phyloP scores from a whole-genome alignment of 2,113 vertebrate species.

The Prolemur simus region DNA sequence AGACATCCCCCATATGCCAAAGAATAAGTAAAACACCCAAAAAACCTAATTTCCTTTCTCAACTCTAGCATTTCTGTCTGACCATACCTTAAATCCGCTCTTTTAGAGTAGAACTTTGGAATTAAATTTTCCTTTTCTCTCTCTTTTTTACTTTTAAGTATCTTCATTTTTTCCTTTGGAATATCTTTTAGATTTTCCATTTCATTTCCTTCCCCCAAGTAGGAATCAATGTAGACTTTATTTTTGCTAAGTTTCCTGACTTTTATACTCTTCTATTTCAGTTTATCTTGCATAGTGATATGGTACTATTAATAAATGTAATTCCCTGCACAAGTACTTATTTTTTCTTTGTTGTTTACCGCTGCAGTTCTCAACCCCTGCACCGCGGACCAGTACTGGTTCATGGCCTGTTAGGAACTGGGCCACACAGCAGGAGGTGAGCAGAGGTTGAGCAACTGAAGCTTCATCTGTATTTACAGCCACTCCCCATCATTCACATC shows the following conservation, averaged over 20 bases:
- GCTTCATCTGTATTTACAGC: too few relatives aligned
- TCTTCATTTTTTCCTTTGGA: background rate
- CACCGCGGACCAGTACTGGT: too few relatives aligned
- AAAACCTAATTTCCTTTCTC: background rate
- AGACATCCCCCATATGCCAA: background rate
- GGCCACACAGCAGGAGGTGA: too few relatives aligned
- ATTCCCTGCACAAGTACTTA: background rate
- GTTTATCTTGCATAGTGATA: background rate
- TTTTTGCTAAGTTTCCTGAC: background rate
- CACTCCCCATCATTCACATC: too few relatives aligned
- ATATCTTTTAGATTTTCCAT: conserved; percentile 14
- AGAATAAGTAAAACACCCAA: background rate
- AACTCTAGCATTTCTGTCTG: background rate
- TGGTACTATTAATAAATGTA: background rate
- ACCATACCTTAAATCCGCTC: background rate
- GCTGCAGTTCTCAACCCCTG: too few relatives aligned
- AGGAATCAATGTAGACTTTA: background rate
- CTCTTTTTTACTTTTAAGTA: background rate
- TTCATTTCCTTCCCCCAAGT: background rate
- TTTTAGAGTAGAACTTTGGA: conserved; percentile 2
- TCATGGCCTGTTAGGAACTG: too few relatives aligned
- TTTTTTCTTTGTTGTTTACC: background rate
- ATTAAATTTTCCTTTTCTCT: conserved; percentile 9
- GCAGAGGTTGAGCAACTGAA: too few relatives aligned
- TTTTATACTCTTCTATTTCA: background rate